phyloP scores from a whole-genome alignment of 1,140 invertebrate genomes.

The Schlechtendalia chinensis region DNA sequence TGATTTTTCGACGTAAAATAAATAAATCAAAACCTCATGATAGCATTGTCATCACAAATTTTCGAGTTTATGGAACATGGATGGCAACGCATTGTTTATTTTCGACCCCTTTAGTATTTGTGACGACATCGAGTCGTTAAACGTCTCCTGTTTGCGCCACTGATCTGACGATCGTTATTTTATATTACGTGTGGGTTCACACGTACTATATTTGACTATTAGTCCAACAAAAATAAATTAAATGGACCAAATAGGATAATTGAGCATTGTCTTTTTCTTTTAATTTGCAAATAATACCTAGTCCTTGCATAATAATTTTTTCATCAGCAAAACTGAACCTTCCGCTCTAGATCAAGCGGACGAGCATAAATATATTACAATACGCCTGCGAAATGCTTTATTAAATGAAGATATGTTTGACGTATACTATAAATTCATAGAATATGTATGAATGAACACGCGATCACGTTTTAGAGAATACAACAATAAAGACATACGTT shows the following conservation, averaged over 20 bases:
- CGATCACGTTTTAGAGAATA: no score
- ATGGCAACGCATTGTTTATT: slow-evolving; percentile 26
- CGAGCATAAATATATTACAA: no score
- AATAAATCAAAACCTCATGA: not conserved
- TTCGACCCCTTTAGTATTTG: slow-evolving; percentile 10
- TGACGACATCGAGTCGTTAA: not conserved
- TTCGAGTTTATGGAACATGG: slow-evolving; percentile 4
- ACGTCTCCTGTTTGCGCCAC: not conserved
- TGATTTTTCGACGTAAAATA: not conserved
- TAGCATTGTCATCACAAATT: slow-evolving; percentile 17
- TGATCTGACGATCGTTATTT: slow-evolving; percentile 26
- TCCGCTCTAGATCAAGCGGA: no score
- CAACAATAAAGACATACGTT: no score
- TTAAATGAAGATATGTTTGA: no score
- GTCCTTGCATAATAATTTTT: no score
- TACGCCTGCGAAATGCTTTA: no score
- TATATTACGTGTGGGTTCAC: not conserved
- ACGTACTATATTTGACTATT: not conserved
- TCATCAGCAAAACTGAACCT: no score
- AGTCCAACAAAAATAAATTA: not conserved
- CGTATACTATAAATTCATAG: no score
- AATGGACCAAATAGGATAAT: not conserved
- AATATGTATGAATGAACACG: no score
- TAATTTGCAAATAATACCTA: not conserved
- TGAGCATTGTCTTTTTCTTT: not conserved